These are phyloP conservation scores for Pempheris klunzingeri DNA, from an alignment of 2,797 vertebrate genomes.

Conservation along the genomic window DNA sequence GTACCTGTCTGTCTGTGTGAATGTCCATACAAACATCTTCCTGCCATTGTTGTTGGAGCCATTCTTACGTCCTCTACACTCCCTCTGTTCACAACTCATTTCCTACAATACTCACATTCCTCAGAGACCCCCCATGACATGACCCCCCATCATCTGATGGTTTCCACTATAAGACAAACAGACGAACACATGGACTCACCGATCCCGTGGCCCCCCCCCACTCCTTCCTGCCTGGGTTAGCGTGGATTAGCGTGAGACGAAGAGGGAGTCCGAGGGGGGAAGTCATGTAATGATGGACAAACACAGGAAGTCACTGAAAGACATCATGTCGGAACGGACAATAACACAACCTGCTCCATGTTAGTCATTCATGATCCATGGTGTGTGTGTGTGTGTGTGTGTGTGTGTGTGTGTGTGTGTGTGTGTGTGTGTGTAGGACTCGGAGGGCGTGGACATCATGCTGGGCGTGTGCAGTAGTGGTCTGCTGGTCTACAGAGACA, in stretches of 20 bases:
- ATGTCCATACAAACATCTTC: constrained; percentile 7
- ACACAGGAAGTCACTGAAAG: too few species aligned
- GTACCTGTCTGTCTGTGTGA: neutral
- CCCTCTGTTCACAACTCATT: neutral
- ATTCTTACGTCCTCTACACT: too few species aligned
- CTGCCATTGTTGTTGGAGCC: neutral
- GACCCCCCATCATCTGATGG: neutral
- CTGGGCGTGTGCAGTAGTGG: constrained; percentile 97
- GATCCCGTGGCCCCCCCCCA: too few species aligned
- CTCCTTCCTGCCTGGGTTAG: too few species aligned
- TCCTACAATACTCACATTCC: constrained; percentile 7
- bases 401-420: constrained; percentile 41
- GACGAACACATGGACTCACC: too few species aligned
- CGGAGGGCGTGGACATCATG: constrained; percentile 97
- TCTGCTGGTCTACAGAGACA: constrained; percentile 94
- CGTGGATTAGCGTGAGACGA: too few species aligned
- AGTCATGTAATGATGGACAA: too few species aligned
- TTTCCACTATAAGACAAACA: too few species aligned
- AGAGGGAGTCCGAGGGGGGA: too few species aligned
- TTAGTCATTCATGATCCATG: neutral
- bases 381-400: constrained; percentile 23
- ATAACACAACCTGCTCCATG: too few species aligned
- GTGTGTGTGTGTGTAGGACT: constrained; percentile 87
- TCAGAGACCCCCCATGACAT: neutral
- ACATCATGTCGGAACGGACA: too few species aligned